Evolutionary conservation across 2,888 invertebrate species (phyloP), one percentile per base, ranked within the genome.

Genomic region (Limenitis camilla): DNA sequence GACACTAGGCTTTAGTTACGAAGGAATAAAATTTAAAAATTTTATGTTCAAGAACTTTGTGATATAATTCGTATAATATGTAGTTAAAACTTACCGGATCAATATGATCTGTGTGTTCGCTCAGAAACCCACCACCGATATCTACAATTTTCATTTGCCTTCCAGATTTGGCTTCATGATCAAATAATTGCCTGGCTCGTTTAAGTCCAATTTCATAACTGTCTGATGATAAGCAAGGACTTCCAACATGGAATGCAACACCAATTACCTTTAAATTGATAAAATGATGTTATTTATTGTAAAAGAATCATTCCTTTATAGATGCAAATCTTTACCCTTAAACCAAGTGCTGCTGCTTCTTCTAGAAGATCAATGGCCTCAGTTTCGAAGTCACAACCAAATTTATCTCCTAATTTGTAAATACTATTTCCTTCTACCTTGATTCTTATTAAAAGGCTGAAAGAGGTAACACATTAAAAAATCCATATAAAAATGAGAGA

Each of bases 171-270:
- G 65, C 64, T 50, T 74, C 74, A 49, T 73, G 62, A 33, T 74
- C 70, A 43, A 74, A 74, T 42, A 75, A 56, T 5, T 56, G 56
- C 53, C 61, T 65, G 4, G 67, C 68, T 5, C 61, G 57, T 31
- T 51, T 63, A 10, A 72, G 52, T 4, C 71, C 74, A 6, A 58
- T 38, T 8, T 60, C 58, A 52, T 70, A 67, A 44, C 69, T 71
- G 31, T 69, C 65, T 1, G 48, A 51, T 30, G 71, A 68, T 0
- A 53, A 65, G 49, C 72, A 71, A 0, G 46, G 63, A 47, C 70
- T 69, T 30, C 72, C 72, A 0, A 74, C 72, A 53, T 76, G 73
- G 49, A 73, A 76, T 0, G 73, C 70, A 10, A 74, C 68, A 2
- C 76, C 74, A 0, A 69, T 62, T 4, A 76, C 74, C 74, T 76